A percentile compares a stretch with the other conserved stretches of the same genome.
These are phyloP conservation scores for Cynaeus angustus DNA, from an alignment of 2,888 invertebrate species.

Conservation along the genomic window DNA sequence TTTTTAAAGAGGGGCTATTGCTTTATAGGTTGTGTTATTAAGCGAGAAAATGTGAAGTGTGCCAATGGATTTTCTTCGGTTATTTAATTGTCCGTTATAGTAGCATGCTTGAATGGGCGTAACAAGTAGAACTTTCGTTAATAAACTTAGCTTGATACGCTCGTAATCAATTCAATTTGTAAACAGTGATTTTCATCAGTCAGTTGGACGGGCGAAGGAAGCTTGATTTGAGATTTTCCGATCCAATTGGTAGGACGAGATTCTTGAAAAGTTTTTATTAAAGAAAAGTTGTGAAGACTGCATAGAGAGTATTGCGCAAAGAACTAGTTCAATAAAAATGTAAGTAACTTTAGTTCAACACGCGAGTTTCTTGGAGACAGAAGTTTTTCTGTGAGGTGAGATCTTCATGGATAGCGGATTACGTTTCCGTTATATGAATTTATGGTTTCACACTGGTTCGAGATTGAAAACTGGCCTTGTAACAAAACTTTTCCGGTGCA, in stretches of 20 bases:
- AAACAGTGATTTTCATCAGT: constrained; percentile 38
- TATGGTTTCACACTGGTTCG: neutral
- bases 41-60: constrained; percentile 27
- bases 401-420: no score
- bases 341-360: no score
- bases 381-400: neutral
- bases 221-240: constrained; percentile 34
- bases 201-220: constrained; percentile 18
- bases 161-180: constrained; percentile 39
- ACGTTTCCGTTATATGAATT: constrained; percentile 3
- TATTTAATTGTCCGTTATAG: constrained; percentile 43
- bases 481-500: constrained; percentile 9
- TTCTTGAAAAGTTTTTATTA: no score
- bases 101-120: constrained; percentile 35
- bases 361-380: no score
- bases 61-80: constrained; percentile 44
- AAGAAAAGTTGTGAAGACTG: no score
- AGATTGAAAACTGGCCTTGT: neutral
- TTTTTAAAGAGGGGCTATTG: constrained; percentile 6
- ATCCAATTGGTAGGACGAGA: constrained; percentile 20
- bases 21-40: neutral
- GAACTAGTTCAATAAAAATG: no score
- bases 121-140: constrained; percentile 41
- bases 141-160: constrained; percentile 24
- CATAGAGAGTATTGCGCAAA: no score